Evolutionary conservation across 2,797 vertebrate species (phyloP).

Genomic region (Xerus rutilus): DNA sequence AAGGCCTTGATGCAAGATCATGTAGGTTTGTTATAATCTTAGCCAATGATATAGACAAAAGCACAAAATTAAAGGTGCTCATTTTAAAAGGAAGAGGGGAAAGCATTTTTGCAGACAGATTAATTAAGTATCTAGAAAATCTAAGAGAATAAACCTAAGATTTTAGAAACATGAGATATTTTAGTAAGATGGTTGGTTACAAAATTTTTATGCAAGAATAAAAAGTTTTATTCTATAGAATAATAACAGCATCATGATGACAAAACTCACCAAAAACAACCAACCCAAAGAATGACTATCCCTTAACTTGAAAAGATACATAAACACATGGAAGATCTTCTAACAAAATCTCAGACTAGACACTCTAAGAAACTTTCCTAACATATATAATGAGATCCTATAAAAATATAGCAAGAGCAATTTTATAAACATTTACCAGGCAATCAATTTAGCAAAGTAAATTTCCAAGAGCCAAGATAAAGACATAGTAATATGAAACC

Average conservation of each 20-base stretch:
- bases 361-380: neutral
- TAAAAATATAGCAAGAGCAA: neutral
- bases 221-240: neutral
- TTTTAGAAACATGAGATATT: constrained; percentile 4
- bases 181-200: neutral
- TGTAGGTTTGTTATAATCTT: neutral
- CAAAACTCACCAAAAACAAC: neutral
- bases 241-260: neutral
- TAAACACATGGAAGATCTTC: neutral
- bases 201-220: constrained; percentile 31
- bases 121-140: neutral
- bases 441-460: neutral
- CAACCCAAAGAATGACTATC: neutral
- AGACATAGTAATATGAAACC: neutral
- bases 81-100: neutral
- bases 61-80: neutral
- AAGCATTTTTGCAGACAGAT: neutral
- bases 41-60: neutral
- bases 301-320: neutral
- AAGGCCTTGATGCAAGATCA: neutral
- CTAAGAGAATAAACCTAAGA: neutral
- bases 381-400: neutral
- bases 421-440: neutral
- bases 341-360: neutral
- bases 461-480: neutral